phyloP scores from a whole-genome alignment of 1,140 invertebrate species.

The Drosophila miranda region DNA sequence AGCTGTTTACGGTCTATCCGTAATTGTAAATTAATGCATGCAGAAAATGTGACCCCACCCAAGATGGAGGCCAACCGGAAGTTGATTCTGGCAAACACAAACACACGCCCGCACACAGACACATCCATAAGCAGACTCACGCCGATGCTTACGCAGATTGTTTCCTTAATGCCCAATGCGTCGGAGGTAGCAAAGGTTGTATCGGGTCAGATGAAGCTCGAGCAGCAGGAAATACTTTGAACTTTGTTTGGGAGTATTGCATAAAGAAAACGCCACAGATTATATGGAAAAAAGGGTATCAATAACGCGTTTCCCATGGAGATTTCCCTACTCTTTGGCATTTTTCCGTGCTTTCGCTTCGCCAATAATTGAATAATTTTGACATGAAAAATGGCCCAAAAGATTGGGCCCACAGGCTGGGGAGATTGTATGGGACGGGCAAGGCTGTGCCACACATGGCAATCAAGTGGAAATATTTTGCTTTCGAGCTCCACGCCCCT shows the following conservation, averaged over 20 bases:
- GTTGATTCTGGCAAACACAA: constrained; percentile 10
- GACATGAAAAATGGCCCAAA: constrained; percentile 60
- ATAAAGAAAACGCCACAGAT: too few species aligned
- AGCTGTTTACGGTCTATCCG: constrained; percentile 54
- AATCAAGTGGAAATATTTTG: constrained; percentile 37
- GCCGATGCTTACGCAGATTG: not conserved
- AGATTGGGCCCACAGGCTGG: constrained; percentile 26
- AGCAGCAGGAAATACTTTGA: too few species aligned
- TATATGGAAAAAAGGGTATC: too few species aligned
- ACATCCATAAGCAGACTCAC: not conserved
- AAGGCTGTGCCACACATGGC: constrained; percentile 6
- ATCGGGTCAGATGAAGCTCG: too few species aligned
- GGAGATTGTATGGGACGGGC: not conserved
- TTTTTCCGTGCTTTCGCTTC: constrained; percentile 37
- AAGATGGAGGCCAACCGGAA: constrained; percentile 42
- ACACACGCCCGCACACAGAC: not conserved
- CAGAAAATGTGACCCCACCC: constrained; percentile 52
- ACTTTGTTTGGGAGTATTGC: too few species aligned
- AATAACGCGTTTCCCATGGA: not conserved
- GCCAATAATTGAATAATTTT: constrained; percentile 71
- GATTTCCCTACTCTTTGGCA: not conserved
- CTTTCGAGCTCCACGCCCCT: not conserved
- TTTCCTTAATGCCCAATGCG: not conserved
- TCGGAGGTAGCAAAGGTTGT: not conserved
- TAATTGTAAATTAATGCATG: constrained; percentile 74